Evolutionary conservation across 2,888 invertebrate species (phyloP), one percentile per base, ranked within the genome.

Genomic region (Thymelicus sylvestris): DNA sequence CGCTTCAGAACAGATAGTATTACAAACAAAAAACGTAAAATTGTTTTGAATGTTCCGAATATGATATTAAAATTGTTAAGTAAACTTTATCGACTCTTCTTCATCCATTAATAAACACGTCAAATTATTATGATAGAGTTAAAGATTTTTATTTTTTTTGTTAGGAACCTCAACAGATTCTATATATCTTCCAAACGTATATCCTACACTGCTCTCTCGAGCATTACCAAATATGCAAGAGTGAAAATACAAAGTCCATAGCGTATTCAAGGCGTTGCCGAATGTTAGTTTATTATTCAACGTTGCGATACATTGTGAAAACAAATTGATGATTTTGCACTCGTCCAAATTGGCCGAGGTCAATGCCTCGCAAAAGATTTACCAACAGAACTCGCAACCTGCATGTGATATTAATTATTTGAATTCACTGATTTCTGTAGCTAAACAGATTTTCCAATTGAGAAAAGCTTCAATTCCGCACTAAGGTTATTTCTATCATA

Each of bases 1-100:
- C 68, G 72, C 73, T 74, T 74, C 67, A 59, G 59, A 72, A 31
- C 31, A 19, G 19, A 19, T 67, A 44, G 13, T 48, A 57, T 59
- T 59, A 39, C 38, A n/a, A n/a, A 39, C 39, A 59, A n/a, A 3
- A 13, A 38, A 39, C 59, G n/a, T 8, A 39, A 55, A 57, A 15
- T 19, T 52, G 55, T 19, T 55, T 55, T 24, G 12, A 55, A 55
- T 55, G 19, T 8, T 19, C 12, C 44, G 10, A 44, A 44, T 44
- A 44, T 12, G 10, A 44, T 44, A 44, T 12, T 10, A 44, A 44
- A 44, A 0, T 44, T 44, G 44, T 44, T 12, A 44, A 44, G 44
- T 44, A 44, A 44, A 44, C 10, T 2, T 1, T 10, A 44, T 12
- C 44, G 10, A 44, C 44, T 12, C 44, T 44, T 44, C 12, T 12